Conservation (phyloP, 2,888 invertebrate genomes). For the Temnothorax rugatulus region DNA sequence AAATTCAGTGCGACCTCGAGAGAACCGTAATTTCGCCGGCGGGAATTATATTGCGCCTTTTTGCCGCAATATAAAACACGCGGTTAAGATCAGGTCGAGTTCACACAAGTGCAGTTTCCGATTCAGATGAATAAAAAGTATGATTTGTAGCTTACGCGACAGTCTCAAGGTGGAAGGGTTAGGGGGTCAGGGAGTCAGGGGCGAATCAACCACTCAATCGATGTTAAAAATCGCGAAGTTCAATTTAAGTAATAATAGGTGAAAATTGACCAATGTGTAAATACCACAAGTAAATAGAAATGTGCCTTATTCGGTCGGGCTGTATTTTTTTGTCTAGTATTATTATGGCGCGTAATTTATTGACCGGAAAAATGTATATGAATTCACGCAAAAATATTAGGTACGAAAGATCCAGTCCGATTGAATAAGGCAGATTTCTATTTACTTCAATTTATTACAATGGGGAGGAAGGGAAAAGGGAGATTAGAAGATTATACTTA, state of each 20-base stretch:
- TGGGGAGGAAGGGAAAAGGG: not conserved
- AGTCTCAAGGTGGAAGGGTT: not conserved
- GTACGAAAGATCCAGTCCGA: too few relatives aligned
- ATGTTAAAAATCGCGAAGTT: not conserved
- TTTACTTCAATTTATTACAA: not conserved
- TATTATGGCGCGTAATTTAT: not conserved
- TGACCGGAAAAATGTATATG: not conserved
- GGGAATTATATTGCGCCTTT: not conserved
- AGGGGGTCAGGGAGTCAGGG: not conserved
- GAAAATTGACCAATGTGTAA: not conserved
- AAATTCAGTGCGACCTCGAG: slow-evolving; percentile 36
- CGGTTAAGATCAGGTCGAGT: not conserved
- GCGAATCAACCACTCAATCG: not conserved
- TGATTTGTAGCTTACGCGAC: slow-evolving; percentile 10
- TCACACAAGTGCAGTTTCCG: not conserved
- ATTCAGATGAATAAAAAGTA: slow-evolving; percentile 5
- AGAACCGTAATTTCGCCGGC: slow-evolving; percentile 25
- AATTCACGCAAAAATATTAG: not conserved
- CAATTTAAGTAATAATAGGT: slow-evolving; percentile 1
- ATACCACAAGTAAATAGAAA: not conserved
- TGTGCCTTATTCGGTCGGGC: too few relatives aligned
- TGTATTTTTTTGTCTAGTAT: not conserved
- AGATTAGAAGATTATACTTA: not conserved
- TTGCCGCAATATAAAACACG: slow-evolving; percentile 11
- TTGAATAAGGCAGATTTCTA: too few relatives aligned